Evolutionary conservation across 2,113 vertebrate species (phyloP), one percentile per base, ranked within the genome.

Genomic region (Cyprinodon brontotheroides): DNA sequence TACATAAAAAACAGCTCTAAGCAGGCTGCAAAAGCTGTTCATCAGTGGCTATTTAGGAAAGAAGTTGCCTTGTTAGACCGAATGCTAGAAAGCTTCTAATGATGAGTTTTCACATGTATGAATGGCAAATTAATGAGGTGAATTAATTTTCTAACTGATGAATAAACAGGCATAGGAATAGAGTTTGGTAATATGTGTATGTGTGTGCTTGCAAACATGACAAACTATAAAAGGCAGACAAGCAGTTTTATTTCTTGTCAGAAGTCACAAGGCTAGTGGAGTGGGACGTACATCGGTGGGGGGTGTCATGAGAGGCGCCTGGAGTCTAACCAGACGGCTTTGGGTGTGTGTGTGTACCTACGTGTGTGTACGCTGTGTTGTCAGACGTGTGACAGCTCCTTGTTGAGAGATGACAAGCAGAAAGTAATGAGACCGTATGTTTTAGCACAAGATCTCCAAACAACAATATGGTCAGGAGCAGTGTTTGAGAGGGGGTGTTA

Each of bases 361-460:
- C 22, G 41, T 61, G 13, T 72, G 39, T 73, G 36, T 57, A 14
- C 43, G 62, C 29, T 40, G 41, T 67, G 64, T 50, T 73, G 87
- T 84, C 47, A 80, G 81, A 84, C 1, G 9, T 22, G 64, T 82
- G 78, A 83, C 86, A 88, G 86, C 74, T 82, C 53, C 59, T 81
- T 64, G 72, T 79, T 84, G 74, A 88, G 85, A 88, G 73, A 87
- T 83, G 87, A 93, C 90, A 88, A 89, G 84, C 69, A 72, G 77
- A 89, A 89, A 91, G 86, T 88, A 92, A 92, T 87, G 87, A 89
- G 84, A 62, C 83, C 65, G 15, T 89, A 79, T 91, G 87, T 88
- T 86, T 79, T 65, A 68, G 63, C 59, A 69, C 62, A 68, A 75
- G 72, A 69, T 87, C 37, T 79, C 79, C 45, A 17, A 85, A 59